Evolutionary conservation across 2,113 vertebrate species (phyloP).

Genomic region (Tyrannus savana): DNA sequence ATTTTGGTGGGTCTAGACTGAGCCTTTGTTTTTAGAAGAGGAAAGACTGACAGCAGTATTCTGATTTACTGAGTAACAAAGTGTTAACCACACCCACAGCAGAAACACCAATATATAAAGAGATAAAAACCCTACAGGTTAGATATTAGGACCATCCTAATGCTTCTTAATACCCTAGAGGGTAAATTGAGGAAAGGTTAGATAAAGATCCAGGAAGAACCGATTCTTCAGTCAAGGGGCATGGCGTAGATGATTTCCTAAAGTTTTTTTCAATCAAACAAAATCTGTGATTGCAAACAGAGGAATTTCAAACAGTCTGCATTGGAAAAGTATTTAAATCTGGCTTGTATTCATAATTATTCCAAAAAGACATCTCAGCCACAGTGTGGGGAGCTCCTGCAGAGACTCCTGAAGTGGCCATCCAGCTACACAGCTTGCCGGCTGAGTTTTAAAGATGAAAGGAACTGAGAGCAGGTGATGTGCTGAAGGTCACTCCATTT

Average conservation of each 20-base stretch:
- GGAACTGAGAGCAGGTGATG: constrained; percentile 3
- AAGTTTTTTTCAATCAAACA: background rate
- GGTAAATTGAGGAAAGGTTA: background rate
- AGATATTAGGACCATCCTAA: background rate
- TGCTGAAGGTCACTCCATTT: constrained; percentile 17
- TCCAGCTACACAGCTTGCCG: background rate
- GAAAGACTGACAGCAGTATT: background rate
- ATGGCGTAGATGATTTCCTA: background rate
- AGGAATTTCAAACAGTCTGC: background rate
- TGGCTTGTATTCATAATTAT: background rate
- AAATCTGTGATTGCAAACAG: background rate
- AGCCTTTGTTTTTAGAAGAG: background rate
- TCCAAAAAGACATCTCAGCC: background rate
- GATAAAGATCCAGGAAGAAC: background rate
- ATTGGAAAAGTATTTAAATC: background rate
- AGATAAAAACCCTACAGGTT: background rate
- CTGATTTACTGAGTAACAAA: background rate
- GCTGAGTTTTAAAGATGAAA: background rate
- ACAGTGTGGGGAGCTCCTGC: background rate
- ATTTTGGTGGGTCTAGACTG: background rate
- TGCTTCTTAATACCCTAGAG: background rate
- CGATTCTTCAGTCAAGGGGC: background rate
- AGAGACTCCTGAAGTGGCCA: background rate
- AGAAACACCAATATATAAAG: background rate
- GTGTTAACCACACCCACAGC: background rate